Base-by-base conservation (phyloP, 2,888 invertebrate species). In the Brachynemurus nebulosus region DNA sequence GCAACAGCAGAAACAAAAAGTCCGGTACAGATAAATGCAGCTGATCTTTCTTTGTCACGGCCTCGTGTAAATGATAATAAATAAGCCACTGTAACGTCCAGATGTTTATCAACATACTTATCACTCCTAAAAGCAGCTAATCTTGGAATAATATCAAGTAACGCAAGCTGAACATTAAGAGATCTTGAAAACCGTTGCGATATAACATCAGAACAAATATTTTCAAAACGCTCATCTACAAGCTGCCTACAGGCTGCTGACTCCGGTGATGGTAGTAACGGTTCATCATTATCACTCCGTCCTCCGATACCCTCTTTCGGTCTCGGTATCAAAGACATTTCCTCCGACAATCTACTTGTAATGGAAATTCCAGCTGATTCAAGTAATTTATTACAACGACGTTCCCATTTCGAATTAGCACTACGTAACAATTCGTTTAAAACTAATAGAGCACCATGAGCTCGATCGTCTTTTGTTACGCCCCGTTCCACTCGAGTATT, bases 381-480 rank as follows among this genome's bases (percentile, higher is more conserved):
- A 68, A 84, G 81, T 1, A 88, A 62, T n/a, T 71, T 66, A 45
- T 79, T 80, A 57, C 86, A 86, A 52, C 78, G 80, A 40, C 76
- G 71, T 57, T 91, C 90, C 89, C 90, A 91, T 18, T 75, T 75
- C 0, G 85, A 78, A 67, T 95, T 92, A 34, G 90, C 84, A 59
- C 89, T 89, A 45, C 95, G 74, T 12, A 98, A 69, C 2, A 98
- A 68, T 64, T 98, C 98, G 66, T 97, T 96, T 20, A 96, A 69
- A 16, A 96, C 86, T 30, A 97, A 71, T 11, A 97, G 68, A 1
- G 91, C 89, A 21, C 95, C 95, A 61, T 97, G 96, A 16, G 89
- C 79, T 59, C 86, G 78, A 60, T 96, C 96, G 55, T 97, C 96
- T 51, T 79, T 76, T 3, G 80, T 80, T 44, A 82, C 78, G 47